phyloP scores from a whole-genome alignment of 2,888 invertebrate species.

The Ctenicera cuprea region DNA sequence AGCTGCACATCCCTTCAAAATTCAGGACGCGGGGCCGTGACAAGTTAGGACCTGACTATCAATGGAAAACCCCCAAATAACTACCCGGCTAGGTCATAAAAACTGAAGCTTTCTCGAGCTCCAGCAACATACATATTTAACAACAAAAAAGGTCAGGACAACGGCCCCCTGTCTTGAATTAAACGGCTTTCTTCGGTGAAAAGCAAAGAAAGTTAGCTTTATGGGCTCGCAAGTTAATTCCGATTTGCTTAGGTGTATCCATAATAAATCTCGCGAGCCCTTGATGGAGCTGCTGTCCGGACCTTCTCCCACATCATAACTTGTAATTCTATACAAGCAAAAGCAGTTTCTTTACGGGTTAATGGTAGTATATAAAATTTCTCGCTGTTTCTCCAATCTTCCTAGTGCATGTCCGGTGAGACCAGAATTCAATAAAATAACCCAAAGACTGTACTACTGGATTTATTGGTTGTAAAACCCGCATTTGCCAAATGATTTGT shows the following conservation, averaged over 20 bases:
- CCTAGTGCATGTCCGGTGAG: slow-evolving; percentile 27
- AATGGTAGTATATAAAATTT: slow-evolving; percentile 29
- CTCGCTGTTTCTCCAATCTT: slow-evolving; percentile 27
- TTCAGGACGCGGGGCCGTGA: slow-evolving; percentile 29
- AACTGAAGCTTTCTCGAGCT: slow-evolving; percentile 31
- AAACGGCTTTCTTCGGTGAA: slow-evolving; percentile 28
- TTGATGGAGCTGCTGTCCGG: neutral
- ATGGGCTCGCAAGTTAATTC: slow-evolving; percentile 16
- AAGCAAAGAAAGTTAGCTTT: slow-evolving; percentile 26
- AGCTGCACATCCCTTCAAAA: slow-evolving; percentile 25
- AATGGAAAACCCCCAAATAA: slow-evolving; percentile 37
- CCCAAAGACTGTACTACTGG: slow-evolving; percentile 27
- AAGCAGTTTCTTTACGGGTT: slow-evolving; percentile 19
- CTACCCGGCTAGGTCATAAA: slow-evolving; percentile 30
- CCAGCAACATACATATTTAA: slow-evolving; percentile 39
- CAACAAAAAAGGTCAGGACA: slow-evolving; percentile 30
- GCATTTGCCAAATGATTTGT: slow-evolving; percentile 38
- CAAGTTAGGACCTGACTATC: slow-evolving; percentile 42
- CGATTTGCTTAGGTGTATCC: slow-evolving; percentile 16
- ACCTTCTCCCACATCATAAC: slow-evolving; percentile 16
- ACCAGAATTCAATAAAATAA: slow-evolving; percentile 33
- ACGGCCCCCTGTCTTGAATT: slow-evolving; percentile 20
- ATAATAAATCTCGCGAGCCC: slow-evolving; percentile 9
- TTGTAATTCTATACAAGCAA: slow-evolving; percentile 22
- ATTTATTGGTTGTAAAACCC: slow-evolving; percentile 40